phyloP scores from a whole-genome alignment of 2,888 invertebrate genomes.

The Catocala nupta region DNA sequence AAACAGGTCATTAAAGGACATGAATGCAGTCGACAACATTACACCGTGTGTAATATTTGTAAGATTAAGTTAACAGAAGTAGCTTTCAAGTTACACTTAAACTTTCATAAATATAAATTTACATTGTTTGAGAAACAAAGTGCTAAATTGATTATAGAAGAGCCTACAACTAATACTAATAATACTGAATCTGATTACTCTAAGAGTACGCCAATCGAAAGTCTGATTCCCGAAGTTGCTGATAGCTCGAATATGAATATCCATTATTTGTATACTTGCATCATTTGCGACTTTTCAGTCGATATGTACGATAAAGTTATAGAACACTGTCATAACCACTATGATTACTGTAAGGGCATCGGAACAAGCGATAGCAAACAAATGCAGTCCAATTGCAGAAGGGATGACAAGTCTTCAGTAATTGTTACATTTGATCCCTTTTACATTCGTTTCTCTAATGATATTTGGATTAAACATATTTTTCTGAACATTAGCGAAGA shows the following conservation, averaged over 20 bases:
- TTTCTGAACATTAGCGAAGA: slow-evolving; percentile 58
- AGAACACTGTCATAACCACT: slow-evolving; percentile 74
- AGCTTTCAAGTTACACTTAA: slow-evolving; percentile 68
- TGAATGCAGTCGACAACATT: slow-evolving; percentile 58
- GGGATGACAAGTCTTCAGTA: slow-evolving; percentile 5
- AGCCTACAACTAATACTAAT: slow-evolving; percentile 2
- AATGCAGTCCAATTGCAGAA: slow-evolving; percentile 45
- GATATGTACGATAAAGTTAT: slow-evolving; percentile 69
- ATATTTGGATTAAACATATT: slow-evolving; percentile 68
- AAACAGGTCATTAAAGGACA: slow-evolving; percentile 58
- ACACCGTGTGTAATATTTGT: slow-evolving; percentile 65
- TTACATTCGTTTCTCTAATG: slow-evolving; percentile 63
- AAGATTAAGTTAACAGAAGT: slow-evolving; percentile 62
- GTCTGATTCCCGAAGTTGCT: neutral
- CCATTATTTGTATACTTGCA: slow-evolving; percentile 62
- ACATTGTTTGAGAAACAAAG: slow-evolving; percentile 25
- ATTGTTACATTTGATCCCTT: slow-evolving; percentile 55
- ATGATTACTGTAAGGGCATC: slow-evolving; percentile 40
- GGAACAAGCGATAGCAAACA: slow-evolving; percentile 45
- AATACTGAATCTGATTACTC: neutral
- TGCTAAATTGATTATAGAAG: slow-evolving; percentile 15
- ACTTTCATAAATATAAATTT: slow-evolving; percentile 67
- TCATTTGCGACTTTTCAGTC: slow-evolving; percentile 62
- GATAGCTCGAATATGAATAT: slow-evolving; percentile 2
- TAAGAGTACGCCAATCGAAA: neutral